These are phyloP conservation scores for Physocephala rufipes DNA, from an alignment of 2,888 invertebrate genomes.

Conservation along the genomic window DNA sequence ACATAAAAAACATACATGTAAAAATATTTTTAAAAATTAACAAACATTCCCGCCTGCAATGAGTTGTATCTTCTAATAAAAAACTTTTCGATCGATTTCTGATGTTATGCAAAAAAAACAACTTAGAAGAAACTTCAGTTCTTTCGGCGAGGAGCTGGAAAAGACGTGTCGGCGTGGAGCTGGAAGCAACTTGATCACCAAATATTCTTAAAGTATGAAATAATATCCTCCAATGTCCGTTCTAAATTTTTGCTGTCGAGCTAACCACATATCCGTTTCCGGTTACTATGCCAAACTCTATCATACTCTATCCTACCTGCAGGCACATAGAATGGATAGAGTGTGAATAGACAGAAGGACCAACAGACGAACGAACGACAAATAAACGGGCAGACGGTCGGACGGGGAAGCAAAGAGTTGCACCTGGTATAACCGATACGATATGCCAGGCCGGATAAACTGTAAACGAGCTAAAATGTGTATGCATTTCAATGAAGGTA, in stretches of 20 bases:
- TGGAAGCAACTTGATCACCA: too few relatives aligned
- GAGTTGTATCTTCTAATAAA: too few relatives aligned
- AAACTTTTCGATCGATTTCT: too few relatives aligned
- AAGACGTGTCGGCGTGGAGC: too few relatives aligned
- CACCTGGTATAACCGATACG: background rate
- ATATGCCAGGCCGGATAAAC: background rate
- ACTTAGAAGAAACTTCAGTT: too few relatives aligned
- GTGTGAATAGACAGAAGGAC: background rate
- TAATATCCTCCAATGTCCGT: slow-evolving; percentile 34
- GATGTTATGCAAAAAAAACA: too few relatives aligned
- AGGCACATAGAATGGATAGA: background rate
- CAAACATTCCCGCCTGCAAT: too few relatives aligned
- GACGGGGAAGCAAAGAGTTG: background rate
- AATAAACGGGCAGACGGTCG: background rate
- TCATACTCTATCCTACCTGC: slow-evolving; percentile 10
- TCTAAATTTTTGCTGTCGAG: slow-evolving; percentile 41
- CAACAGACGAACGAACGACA: slow-evolving; percentile 4
- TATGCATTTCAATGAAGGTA: background rate
- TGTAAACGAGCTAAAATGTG: slow-evolving; percentile 11
- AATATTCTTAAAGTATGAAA: slow-evolving; percentile 20
- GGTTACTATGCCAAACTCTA: slow-evolving; percentile 50
- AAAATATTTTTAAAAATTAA: too few relatives aligned
- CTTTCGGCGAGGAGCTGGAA: too few relatives aligned
- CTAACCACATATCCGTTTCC: slow-evolving; percentile 61
- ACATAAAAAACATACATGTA: too few relatives aligned